These are phyloP conservation scores for Metopolophium dirhodum DNA, from an alignment of 1,140 invertebrate genomes.

Conservation along the genomic window DNA sequence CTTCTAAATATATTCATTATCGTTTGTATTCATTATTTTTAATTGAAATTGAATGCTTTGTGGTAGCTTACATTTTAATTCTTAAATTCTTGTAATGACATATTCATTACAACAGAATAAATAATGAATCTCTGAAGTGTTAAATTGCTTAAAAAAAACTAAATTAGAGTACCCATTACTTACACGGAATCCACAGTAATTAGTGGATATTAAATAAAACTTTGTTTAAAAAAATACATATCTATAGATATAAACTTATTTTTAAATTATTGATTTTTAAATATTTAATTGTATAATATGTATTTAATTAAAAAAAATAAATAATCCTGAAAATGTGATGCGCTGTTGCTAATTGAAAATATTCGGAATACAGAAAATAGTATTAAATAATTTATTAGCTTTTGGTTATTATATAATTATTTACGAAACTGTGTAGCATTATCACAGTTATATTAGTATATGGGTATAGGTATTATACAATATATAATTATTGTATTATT, in stretches of 20 bases:
- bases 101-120: background rate
- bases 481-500: too few relatives aligned
- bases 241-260: background rate
- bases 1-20: background rate
- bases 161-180: background rate
- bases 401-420: background rate
- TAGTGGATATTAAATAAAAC: background rate
- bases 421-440: background rate
- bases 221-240: background rate
- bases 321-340: background rate
- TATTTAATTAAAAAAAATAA: background rate
- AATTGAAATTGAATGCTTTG: constrained; percentile 3
- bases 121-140: constrained; percentile 10
- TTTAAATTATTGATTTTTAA: background rate
- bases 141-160: background rate
- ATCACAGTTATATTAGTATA: background rate
- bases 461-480: too few relatives aligned
- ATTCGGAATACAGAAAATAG: background rate
- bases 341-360: background rate
- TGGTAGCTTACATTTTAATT: background rate
- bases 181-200: background rate
- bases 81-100: background rate
- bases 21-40: constrained; percentile 8
- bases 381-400: background rate
- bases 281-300: background rate